Evolutionary conservation across 1,140 invertebrate genomes (phyloP).

Genomic region (Dryas iulia): DNA sequence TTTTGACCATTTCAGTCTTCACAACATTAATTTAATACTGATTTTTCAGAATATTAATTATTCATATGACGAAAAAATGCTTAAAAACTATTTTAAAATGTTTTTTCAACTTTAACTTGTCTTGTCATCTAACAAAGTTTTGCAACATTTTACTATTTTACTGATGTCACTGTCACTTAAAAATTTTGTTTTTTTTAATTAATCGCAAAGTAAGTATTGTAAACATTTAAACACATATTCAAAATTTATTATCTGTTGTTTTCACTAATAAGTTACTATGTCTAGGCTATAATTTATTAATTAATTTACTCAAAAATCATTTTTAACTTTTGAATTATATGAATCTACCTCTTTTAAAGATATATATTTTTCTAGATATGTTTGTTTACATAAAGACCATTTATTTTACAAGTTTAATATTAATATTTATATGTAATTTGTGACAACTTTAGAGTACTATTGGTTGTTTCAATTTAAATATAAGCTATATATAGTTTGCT

Average conservation of each 20-base stretch:
- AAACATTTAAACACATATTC: no score
- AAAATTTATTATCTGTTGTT: no score
- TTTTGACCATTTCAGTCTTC: background rate
- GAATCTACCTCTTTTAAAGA: no score
- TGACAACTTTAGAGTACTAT: background rate
- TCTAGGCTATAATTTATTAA: no score
- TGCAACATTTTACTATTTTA: no score
- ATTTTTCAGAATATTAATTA: constrained; percentile 10
- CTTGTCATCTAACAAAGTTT: no score
- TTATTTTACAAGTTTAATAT: background rate
- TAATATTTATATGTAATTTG: background rate
- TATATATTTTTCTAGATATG: background rate
- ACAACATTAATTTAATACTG: background rate
- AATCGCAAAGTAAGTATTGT: no score
- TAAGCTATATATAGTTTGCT: background rate
- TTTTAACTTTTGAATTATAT: no score
- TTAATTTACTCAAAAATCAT: no score
- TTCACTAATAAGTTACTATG: no score
- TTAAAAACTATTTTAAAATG: constrained; percentile 2
- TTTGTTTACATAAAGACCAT: background rate
- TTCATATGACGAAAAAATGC: constrained; percentile 8
- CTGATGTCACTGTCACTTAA: no score
- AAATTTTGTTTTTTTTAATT: no score
- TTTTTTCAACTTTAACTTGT: background rate
- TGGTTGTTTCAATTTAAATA: background rate